Base-by-base conservation (phyloP, 2,888 invertebrate species). In the Sceliomorpha sp. region DNA sequence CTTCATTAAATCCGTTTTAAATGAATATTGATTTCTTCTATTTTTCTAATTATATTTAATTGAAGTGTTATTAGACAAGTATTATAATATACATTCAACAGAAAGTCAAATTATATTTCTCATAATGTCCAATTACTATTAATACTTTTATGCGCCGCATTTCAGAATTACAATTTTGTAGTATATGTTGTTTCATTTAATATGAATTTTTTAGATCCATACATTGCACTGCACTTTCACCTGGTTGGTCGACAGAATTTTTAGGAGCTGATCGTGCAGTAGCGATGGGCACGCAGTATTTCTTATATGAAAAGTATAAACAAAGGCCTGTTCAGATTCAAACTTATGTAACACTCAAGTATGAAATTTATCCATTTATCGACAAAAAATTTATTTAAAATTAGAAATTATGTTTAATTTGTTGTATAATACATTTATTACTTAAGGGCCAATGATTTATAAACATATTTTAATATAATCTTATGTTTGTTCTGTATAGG, bases 221-320 rank as follows among this genome's bases (percentile, higher is more conserved):
- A 0, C 94, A 94, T 83, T 88, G 88, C 58, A 88, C 82, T 60
- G 78, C 85, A 0, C 72, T 85, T 7, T 82, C 87, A n/a, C 67
- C 74, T 27, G 83, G 82, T 5, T 96, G 94, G 91, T 93, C 93
- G 77, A 72, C 95, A 0, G 93, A 96, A 0, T 98, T 98, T 89
- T 92, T 92, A 0, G 96, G 96, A 20, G 90, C 96, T 5, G 98
- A 98, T 89, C 91, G 92, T 63, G 93, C 97, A 1, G 93, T 98
- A 0, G 92, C 94, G n/a, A 89, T 91, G 83, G 91, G 98, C 39
- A 93, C 96, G 0, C 97, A 98, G 86, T 91, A 95, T 45, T 91
- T 91, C 82, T 90, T 96, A 12, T 93, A 92, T 83, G 92, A 94
- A 32, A 86, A 89, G 0, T 90, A 92, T 0, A 91, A 93, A 51